Evolutionary conservation across 2,888 invertebrate species (phyloP).

Genomic region (Dendrolimus houi): DNA sequence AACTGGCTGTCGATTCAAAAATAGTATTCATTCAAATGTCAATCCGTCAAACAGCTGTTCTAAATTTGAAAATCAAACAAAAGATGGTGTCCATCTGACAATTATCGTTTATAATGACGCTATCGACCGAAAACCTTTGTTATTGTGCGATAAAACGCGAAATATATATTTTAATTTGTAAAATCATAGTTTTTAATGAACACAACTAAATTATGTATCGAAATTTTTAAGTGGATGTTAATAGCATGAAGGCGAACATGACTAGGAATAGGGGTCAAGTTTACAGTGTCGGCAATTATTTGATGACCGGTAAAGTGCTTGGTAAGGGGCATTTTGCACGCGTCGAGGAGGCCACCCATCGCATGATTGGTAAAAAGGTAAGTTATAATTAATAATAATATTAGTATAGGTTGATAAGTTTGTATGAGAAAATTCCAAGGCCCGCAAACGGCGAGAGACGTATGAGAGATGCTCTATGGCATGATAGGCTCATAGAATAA

Average conservation of each 20-base stretch:
- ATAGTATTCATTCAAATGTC: slow-evolving; percentile 35
- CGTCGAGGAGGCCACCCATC: slow-evolving; percentile 84
- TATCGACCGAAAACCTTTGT: slow-evolving; percentile 35
- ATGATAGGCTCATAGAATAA: no score
- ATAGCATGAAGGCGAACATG: slow-evolving; percentile 46
- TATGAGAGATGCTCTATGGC: no score
- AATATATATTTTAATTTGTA: slow-evolving; percentile 17
- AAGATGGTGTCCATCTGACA: slow-evolving; percentile 30
- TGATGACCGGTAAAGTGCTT: slow-evolving; percentile 81
- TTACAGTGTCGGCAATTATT: slow-evolving; percentile 81
- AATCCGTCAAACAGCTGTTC: slow-evolving; percentile 35
- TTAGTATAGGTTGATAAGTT: no score
- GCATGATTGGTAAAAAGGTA: slow-evolving; percentile 82
- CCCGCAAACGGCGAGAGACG: no score
- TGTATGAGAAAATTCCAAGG: no score
- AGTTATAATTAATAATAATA: slow-evolving; percentile 7
- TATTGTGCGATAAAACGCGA: slow-evolving; percentile 27
- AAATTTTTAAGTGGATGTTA: slow-evolving; percentile 40
- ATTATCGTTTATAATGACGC: slow-evolving; percentile 43
- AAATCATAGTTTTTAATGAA: slow-evolving; percentile 17
- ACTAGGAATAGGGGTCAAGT: slow-evolving; percentile 58
- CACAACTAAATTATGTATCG: slow-evolving; percentile 42
- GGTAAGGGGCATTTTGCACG: slow-evolving; percentile 87
- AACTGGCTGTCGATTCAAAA: slow-evolving; percentile 35
- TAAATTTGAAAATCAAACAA: slow-evolving; percentile 61